Evolutionary conservation across 2,888 invertebrate species (phyloP), one percentile per base, ranked within the genome.

Genomic region (Drosophila fungiperda): DNA sequence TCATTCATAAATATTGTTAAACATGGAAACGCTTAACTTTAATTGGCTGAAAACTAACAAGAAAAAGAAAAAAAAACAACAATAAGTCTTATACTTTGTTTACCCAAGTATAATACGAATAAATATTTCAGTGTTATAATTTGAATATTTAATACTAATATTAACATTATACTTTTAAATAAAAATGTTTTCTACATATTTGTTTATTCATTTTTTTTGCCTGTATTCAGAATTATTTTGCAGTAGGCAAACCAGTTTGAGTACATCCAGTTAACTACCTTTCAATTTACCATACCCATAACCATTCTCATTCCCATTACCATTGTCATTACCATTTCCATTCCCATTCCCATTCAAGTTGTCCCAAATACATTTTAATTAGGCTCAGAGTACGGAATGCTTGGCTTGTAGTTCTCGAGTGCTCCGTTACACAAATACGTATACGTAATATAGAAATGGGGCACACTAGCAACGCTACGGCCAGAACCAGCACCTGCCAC

Each of bases 361-460:
- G 70, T 83, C 89, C 89, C 68, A 87, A 76, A 87, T 88, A 87
- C 90, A 90, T 89, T 68, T 68, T 20, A 20, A 82, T 78, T 75
- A 75, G 54, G 53, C 40, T 52, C 64, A 58, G 36, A 49, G 58
- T 53, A 42, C 32, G 32, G 69, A 69, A 75, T 57, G 33, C 35
- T 23, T 50, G n/a, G 26, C 29, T 65, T 48, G 8, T 32, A 53
- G 52, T 62, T 53, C 70, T 32, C 2, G 23, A 62, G 26, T 68
- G 54, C 48, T 65, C 61, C 74, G 59, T 62, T 74, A 62, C 54
- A 42, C 17, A 45, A 26, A 33, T 69, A 70, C 83, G 86, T 80
- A 86, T 84, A 84, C 83, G 83, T 84, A 84, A 89, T 84, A 83
- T 63, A 60, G 58, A 88, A 88, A 83, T 83, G 64, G 78, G 89